Base-by-base conservation (phyloP, 1,140 invertebrate species). In the Propsilocerus akamusi region DNA sequence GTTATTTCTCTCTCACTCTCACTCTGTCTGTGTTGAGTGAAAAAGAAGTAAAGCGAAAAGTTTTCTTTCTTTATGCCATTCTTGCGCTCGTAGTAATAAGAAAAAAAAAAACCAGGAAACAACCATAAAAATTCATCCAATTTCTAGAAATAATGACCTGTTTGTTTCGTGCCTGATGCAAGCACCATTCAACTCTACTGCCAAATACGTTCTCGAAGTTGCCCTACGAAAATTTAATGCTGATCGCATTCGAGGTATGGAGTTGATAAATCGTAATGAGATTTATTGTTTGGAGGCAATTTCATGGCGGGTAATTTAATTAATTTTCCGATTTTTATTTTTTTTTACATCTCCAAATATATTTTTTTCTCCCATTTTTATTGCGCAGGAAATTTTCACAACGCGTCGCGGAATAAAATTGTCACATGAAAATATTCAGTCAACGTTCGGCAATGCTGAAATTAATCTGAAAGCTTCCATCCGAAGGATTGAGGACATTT, bases 111-210 rank as follows among this genome's bases (percentile, higher is more conserved):
- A n/a, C n/a, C n/a, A n/a, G n/a, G n/a, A n/a, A n/a, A n/a, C n/a
- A 4, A 17, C 34, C 14, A 41, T 41, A 41, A 41, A 41, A 41
- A 20, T 41, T 41, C 34, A 30, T 30, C n/a, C 28, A 8, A 30
- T 37, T 37, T 37, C n/a, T 37, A 41, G 34, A 41, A 41, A 41
- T 41, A 41, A 41, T 41, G 34, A 41, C 34, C 34, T 41, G 34
- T 41, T 41, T 20, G 22, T 41, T 41, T 41, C 34, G 34, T 41
- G 34, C 22, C 34, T 41, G 22, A 41, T 41, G 34, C 34, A 41
- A 41, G 34, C 34, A 41, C 22, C 34, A 20, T 41, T 41, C 34
- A 20, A 41, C 22, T 41, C 17, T 10, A 41, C 34, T 20, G 22
- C 34, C 17, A 41, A 41, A 41, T 41, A 41, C 34, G 22, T 41